Evolutionary conservation across 23 tunicate species (phyloP), one percentile per base, ranked within the genome.

Genomic region (Styela clava): DNA sequence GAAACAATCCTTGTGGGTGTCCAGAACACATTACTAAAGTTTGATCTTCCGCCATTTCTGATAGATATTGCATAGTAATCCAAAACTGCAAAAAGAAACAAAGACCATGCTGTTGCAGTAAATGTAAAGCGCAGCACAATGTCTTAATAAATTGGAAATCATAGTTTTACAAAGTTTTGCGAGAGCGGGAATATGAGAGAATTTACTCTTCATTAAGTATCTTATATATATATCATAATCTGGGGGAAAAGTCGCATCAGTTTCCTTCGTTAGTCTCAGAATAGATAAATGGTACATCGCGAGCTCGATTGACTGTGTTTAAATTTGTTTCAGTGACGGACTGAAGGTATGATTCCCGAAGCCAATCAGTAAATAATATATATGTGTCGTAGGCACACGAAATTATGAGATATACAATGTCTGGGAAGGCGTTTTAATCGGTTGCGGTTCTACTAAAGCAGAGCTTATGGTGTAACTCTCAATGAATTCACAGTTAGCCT

Each of bases 1-100:
- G 99, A 51, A 86, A 95, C 5, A 95, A 67, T 26, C 99, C 99
- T 68, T 89, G 92, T 24, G 99, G 99, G 61, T 95, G 99, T 12
- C 99, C 99, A 27, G 99, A 95, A 70, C 91, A 89, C 99, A 95
- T 90, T 2, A 86, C 96, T 9, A 95, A 78, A 9, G 99, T 95
- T 64, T 95, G 99, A 32, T 95, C 92, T 69, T 83, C 89, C 22
- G 65, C 68, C 83, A 95, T 64, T 65, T 67, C 62, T n/a, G 88
- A 81, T 24, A 92, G 64, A 74, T 86, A 92, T 68, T 86, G 83
- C 97, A 92, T 92, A 24, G 88, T 74, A 19, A 86, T 30, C 91
- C 88, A 83, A 73, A 92, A 92, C 97, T 92, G 74, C 21, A 76
- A 87, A 25, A 82, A 23, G 33, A 22, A 70, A 69, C n/a, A n/a